phyloP scores from a whole-genome alignment of 2,113 vertebrate species.

The Melozone crissalis region DNA sequence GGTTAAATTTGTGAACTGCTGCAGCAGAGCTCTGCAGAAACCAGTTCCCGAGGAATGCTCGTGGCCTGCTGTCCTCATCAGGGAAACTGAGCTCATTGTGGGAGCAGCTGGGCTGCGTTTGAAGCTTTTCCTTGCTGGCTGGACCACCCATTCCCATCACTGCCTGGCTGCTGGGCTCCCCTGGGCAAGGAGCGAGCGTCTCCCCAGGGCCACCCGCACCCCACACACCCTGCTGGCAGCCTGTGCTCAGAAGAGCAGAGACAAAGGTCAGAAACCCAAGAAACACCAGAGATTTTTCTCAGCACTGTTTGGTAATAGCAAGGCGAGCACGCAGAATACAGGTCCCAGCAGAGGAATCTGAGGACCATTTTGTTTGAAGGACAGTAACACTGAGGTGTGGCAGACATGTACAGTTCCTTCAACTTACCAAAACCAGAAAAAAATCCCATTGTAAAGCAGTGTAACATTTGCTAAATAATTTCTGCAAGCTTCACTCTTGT shows the following conservation, averaged over 20 bases:
- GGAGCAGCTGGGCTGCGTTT: conserved; percentile 19
- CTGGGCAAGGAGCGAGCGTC: background rate
- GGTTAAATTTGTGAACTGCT: background rate
- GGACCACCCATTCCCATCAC: conserved; percentile 45
- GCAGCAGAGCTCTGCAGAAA: background rate
- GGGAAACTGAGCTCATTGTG: conserved; percentile 27
- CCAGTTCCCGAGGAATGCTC: background rate
- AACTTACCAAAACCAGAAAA: background rate
- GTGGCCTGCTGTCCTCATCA: background rate
- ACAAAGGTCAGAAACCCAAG: background rate
- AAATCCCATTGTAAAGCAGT: background rate
- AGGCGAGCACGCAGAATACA: background rate
- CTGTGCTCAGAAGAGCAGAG: background rate
- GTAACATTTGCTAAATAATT: conserved; percentile 30
- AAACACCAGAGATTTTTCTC: background rate
- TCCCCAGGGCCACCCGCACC: background rate
- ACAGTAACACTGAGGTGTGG: background rate
- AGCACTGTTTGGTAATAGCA: background rate
- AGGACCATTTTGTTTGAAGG: background rate
- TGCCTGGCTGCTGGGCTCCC: background rate
- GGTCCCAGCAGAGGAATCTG: background rate
- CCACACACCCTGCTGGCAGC: background rate
- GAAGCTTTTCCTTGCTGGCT: background rate
- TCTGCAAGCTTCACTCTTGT: conserved; percentile 30
- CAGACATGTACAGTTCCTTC: background rate